These are phyloP conservation scores for Acestrorhynchus altus DNA, from an alignment of 2,797 vertebrate genomes.

Conservation along the genomic window DNA sequence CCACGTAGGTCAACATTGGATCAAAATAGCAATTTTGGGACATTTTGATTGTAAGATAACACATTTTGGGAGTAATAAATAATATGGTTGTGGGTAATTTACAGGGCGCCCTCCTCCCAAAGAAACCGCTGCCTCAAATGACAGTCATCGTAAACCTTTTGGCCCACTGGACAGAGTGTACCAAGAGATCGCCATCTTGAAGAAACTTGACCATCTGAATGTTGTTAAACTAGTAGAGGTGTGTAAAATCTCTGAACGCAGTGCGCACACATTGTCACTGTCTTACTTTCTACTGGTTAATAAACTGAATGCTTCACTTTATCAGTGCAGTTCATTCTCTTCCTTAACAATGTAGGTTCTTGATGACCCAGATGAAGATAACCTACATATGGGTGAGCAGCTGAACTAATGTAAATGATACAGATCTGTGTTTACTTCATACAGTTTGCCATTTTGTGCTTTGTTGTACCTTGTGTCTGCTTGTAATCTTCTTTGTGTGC, in stretches of 20 bases:
- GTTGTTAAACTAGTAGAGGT: conserved; percentile 96
- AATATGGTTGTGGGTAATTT: conserved; percentile 6
- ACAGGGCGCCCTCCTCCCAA: conserved; percentile 87
- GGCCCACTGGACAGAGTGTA: conserved; percentile 88
- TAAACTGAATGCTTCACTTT: background rate
- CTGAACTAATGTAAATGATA: background rate
- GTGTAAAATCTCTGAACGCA: conserved; percentile 67
- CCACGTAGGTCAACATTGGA: conserved; percentile 81
- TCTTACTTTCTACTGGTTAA: conserved; percentile 12
- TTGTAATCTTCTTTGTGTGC: conserved; percentile 11
- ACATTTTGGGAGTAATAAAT: background rate
- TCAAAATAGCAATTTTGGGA: background rate
- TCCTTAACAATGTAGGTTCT: conserved; percentile 84
- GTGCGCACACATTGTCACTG: background rate
- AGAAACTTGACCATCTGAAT: conserved; percentile 94
- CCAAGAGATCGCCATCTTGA: conserved; percentile 95
- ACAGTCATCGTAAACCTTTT: conserved; percentile 76
- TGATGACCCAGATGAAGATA: conserved; percentile 93
- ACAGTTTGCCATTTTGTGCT: background rate
- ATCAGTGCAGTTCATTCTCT: conserved; percentile 2
- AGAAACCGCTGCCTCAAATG: conserved; percentile 76
- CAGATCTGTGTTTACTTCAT: background rate
- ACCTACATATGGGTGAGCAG: conserved; percentile 91
- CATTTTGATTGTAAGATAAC: background rate
- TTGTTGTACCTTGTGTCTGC: background rate